A percentile compares a stretch with the other conserved stretches of the same genome.
Conservation (phyloP, 2,888 invertebrate genomes). For the Odontocolon sp. region DNA sequence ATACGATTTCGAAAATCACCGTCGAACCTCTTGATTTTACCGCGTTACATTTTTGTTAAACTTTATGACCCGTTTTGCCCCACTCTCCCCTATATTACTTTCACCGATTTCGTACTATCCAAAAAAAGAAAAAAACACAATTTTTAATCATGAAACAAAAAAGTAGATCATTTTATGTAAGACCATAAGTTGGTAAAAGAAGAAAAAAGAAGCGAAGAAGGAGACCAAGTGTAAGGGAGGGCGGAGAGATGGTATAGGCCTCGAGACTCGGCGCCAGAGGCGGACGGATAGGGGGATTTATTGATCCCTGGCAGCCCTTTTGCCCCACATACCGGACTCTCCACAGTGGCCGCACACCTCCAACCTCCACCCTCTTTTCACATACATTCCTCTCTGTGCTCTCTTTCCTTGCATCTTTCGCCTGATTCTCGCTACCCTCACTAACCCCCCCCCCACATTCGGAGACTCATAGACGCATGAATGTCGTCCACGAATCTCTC, state of each 20-base stretch:
- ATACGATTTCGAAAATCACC: no score
- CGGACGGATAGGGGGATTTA: constrained; percentile 63
- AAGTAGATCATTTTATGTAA: not conserved
- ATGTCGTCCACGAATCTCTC: constrained; percentile 47
- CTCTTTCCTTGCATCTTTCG: constrained; percentile 1
- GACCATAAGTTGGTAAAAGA: not conserved
- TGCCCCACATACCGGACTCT: constrained; percentile 71
- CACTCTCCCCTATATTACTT: no score
- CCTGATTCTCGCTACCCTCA: constrained; percentile 8
- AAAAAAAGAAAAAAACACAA: not conserved
- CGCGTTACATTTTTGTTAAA: no score
- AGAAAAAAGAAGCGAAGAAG: not conserved
- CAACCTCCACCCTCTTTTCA: not conserved
- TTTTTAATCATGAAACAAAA: not conserved
- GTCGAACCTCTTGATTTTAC: no score
- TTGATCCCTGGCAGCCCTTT: constrained; percentile 71
- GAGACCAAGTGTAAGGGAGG: constrained; percentile 28
- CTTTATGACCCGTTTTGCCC: no score
- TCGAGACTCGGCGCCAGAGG: constrained; percentile 54
- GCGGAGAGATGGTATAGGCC: constrained; percentile 58
- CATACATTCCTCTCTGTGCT: not conserved
- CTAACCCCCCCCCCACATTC: constrained; percentile 6
- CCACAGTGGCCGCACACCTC: not conserved
- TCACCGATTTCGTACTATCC: no score
- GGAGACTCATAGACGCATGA: not conserved